Evolutionary conservation across 2,888 invertebrate species (phyloP).

Genomic region (Phrixothrix hirtus): DNA sequence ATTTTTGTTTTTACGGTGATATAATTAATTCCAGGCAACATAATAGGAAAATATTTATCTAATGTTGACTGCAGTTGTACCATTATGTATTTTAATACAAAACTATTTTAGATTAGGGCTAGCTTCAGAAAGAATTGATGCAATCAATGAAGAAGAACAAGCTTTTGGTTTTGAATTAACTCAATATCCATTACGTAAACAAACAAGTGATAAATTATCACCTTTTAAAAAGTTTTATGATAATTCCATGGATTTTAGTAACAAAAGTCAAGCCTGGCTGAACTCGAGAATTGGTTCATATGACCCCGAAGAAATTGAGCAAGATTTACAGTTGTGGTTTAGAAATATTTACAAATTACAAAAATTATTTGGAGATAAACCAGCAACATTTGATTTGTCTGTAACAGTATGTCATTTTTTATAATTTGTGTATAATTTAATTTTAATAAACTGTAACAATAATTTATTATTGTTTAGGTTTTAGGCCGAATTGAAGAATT

Average conservation of each 20-base stretch:
- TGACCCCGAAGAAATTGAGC: slow-evolving; percentile 88
- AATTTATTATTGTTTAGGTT: slow-evolving; percentile 39
- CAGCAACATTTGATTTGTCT: slow-evolving; percentile 75
- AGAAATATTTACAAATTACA: slow-evolving; percentile 86
- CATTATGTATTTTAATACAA: no score
- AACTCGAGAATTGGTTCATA: slow-evolving; percentile 77
- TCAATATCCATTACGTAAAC: slow-evolving; percentile 83
- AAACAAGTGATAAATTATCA: slow-evolving; percentile 74
- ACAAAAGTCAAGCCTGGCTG: slow-evolving; percentile 86
- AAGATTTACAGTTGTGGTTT: slow-evolving; percentile 70
- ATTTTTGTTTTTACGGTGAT: no score
- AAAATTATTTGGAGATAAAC: slow-evolving; percentile 78
- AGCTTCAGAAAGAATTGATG: slow-evolving; percentile 52
- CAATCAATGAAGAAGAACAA: slow-evolving; percentile 89
- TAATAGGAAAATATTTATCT: no score
- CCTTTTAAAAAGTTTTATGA: slow-evolving; percentile 90
- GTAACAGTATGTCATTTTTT: slow-evolving; percentile 55
- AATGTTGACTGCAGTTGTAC: no score
- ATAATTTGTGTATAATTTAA: neutral
- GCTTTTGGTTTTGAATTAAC: slow-evolving; percentile 87
- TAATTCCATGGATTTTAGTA: slow-evolving; percentile 82
- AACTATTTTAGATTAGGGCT: slow-evolving; percentile 18
- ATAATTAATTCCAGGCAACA: no score
- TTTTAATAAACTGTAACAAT: no score
- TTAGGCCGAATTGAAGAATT: slow-evolving; percentile 82